Percentiles rank a stretch among this genome's conserved stretches.
phyloP scores from a whole-genome alignment of 2,113 vertebrate genomes.

The Eudyptes chrysolophus region DNA sequence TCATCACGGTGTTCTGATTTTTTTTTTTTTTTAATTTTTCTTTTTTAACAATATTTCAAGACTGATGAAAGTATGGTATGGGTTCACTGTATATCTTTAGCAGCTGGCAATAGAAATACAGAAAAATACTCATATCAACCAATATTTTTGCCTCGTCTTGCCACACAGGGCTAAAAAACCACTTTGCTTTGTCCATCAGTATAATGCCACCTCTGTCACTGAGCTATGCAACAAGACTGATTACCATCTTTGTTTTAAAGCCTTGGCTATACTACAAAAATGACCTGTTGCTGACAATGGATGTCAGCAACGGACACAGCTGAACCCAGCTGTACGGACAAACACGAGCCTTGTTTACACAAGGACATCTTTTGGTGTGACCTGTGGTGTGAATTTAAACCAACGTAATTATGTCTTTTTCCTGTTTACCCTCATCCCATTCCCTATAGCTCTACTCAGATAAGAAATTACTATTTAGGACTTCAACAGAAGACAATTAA shows the following conservation, averaged over 20 bases:
- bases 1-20: background rate
- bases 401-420: background rate
- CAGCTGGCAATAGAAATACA: background rate
- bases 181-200: conserved; percentile 29
- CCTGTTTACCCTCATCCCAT: conserved; percentile 29
- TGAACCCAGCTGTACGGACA: conserved; percentile 30
- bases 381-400: conserved; percentile 27
- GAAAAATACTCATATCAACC: background rate
- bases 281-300: conserved; percentile 46
- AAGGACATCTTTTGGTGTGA: conserved; percentile 27
- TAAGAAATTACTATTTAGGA: conserved; percentile 33
- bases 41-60: background rate
- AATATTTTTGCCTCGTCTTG: background rate
- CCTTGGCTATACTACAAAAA: conserved; percentile 36
- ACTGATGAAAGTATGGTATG: background rate
- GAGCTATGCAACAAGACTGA: conserved; percentile 2
- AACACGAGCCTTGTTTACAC: conserved; percentile 42
- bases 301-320: conserved; percentile 13
- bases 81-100: background rate
- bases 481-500: conserved; percentile 32
- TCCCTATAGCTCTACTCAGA: conserved; percentile 28
- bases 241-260: conserved; percentile 4
- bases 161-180: background rate
- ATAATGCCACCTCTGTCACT: conserved; percentile 34
- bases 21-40: background rate